These are phyloP conservation scores for Osmerus mordax DNA, from an alignment of 2,113 vertebrate species.

Conservation along the genomic window DNA sequence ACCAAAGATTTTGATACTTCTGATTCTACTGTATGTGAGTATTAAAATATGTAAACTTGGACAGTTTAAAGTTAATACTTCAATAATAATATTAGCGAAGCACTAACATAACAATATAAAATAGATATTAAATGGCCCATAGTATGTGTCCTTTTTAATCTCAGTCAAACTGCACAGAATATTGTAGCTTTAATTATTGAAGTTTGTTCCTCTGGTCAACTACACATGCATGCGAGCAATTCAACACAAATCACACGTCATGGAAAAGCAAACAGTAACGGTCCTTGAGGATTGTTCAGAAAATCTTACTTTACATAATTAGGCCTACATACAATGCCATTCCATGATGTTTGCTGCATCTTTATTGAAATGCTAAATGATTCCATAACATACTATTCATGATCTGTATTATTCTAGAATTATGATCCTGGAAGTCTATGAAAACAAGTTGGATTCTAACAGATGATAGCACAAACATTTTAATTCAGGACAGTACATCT, in stretches of 20 bases:
- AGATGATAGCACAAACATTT: no score
- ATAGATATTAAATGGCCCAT: no score
- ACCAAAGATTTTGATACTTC: slow-evolving; percentile 5
- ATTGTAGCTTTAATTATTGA: no score
- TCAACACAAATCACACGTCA: neutral
- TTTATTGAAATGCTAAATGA: neutral
- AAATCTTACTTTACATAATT: neutral
- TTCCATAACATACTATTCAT: neutral
- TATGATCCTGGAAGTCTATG: no score
- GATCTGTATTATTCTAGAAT: neutral
- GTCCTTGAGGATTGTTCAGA: neutral
- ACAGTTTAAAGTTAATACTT: neutral
- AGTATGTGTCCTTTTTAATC: no score
- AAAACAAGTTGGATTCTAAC: no score
- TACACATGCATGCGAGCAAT: neutral
- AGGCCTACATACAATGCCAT: no score
- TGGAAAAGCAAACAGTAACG: neutral
- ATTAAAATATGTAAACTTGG: neutral
- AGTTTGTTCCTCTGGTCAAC: neutral
- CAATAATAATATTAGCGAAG: neutral
- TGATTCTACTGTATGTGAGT: slow-evolving; percentile 30
- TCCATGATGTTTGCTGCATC: no score
- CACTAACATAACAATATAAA: no score
- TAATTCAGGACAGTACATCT: no score
- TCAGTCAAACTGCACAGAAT: no score